These are phyloP conservation scores for Passer montanus DNA, from an alignment of 2,113 vertebrate species.

Conservation along the genomic window DNA sequence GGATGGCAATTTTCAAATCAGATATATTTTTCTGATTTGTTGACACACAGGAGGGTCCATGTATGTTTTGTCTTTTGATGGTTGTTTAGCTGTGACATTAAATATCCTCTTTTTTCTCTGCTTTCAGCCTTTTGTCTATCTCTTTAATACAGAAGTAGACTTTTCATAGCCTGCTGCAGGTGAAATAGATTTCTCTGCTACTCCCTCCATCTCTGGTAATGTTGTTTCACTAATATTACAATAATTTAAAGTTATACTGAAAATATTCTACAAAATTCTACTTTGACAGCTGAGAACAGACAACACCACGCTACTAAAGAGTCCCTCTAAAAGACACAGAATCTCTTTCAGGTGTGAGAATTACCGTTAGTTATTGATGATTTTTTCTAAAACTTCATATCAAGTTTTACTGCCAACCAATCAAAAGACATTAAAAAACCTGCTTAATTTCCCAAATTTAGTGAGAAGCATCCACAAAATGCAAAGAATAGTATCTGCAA, in stretches of 20 bases:
- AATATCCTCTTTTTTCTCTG: slow-evolving; percentile 24
- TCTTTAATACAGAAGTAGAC: background rate
- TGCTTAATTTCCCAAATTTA: slow-evolving; percentile 3
- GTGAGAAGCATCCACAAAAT: slow-evolving; percentile 13
- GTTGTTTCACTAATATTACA: slow-evolving; percentile 16
- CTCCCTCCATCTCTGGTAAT: background rate
- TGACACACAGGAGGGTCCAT: background rate
- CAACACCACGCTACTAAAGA: background rate
- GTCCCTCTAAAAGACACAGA: background rate
- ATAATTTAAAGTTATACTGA: slow-evolving; percentile 12
- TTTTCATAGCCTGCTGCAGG: background rate
- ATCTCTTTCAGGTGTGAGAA: background rate
- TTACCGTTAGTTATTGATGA: background rate
- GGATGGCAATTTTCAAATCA: background rate
- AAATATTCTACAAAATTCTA: slow-evolving; percentile 28
- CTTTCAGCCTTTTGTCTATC: background rate
- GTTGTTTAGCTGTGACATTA: slow-evolving; percentile 1
- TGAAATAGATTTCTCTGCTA: background rate
- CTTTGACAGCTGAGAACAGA: background rate
- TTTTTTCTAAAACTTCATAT: background rate
- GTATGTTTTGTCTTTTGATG: slow-evolving; percentile 9
- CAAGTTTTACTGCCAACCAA: background rate
- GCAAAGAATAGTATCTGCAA: slow-evolving; percentile 3
- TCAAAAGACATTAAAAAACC: background rate
- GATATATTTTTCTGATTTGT: background rate